A percentile compares a stretch with the other conserved stretches of the same genome.
Evolutionary conservation across 2,888 invertebrate genomes (phyloP).

Genomic region (Micoletzkya japonica): DNA sequence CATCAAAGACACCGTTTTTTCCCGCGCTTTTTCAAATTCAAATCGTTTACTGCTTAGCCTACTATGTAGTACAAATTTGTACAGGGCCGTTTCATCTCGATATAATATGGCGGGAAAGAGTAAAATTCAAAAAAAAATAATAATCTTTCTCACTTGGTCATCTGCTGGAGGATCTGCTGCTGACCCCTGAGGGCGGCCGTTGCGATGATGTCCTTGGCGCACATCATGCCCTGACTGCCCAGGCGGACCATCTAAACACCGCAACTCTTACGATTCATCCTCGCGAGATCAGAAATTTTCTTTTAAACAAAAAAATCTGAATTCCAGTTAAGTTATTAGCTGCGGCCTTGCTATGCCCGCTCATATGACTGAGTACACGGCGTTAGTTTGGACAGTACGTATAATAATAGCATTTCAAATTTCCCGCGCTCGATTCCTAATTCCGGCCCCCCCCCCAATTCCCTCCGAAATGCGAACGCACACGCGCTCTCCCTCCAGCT

Average conservation of each 20-base stretch:
- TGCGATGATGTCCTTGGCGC: conserved; percentile 61
- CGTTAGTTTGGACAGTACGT: no score
- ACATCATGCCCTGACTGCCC: conserved; percentile 55
- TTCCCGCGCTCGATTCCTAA: no score
- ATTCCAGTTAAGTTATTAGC: no score
- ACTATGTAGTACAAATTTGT: no score
- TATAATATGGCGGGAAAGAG: background rate
- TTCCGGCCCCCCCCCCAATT: no score
- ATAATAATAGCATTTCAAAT: no score
- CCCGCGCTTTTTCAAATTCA: background rate
- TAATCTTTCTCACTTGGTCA: conserved; percentile 38
- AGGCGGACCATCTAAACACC: conserved; percentile 50
- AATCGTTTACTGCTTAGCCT: no score
- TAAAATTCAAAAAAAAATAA: background rate
- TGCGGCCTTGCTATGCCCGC: no score
- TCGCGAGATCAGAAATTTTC: background rate
- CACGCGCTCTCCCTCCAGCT: no score
- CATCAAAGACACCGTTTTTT: background rate
- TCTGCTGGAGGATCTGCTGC: conserved; percentile 54
- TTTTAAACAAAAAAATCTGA: no score
- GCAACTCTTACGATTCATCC: background rate
- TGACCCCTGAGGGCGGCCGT: conserved; percentile 62
- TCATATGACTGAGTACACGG: no score
- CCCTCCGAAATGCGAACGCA: no score
- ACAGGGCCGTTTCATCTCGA: background rate